Percentiles rank a stretch among this genome's conserved stretches.
These are phyloP conservation scores for Acrobasis consociella DNA, from an alignment of 2,888 invertebrate species.

Conservation along the genomic window DNA sequence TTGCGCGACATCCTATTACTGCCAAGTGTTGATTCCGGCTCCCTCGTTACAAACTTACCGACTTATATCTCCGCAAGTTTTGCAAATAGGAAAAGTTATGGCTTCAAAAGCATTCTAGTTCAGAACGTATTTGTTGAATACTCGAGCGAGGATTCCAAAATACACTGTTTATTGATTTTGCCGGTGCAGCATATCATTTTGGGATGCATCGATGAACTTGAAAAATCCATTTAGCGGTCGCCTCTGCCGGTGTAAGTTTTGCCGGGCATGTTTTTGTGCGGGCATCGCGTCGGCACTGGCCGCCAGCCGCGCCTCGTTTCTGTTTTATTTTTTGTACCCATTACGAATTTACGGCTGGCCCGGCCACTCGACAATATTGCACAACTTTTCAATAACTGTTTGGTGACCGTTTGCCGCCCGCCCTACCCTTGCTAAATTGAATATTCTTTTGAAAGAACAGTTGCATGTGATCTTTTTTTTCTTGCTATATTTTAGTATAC, in stretches of 20 bases:
- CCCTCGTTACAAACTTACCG: slow-evolving; percentile 51
- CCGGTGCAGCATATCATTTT: slow-evolving; percentile 29
- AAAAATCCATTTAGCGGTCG: slow-evolving; percentile 67
- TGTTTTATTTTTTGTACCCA: slow-evolving; percentile 79
- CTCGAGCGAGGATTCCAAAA: slow-evolving; percentile 6
- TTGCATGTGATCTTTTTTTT: neutral
- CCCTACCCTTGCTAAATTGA: slow-evolving; percentile 70
- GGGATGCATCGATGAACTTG: slow-evolving; percentile 53
- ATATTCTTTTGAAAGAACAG: slow-evolving; percentile 51
- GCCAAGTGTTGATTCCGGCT: slow-evolving; percentile 62
- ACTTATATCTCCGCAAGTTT: slow-evolving; percentile 30
- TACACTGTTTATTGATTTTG: slow-evolving; percentile 20
- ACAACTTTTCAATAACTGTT: slow-evolving; percentile 82
- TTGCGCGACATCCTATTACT: slow-evolving; percentile 77
- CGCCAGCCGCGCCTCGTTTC: slow-evolving; percentile 40
- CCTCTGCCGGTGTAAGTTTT: slow-evolving; percentile 59
- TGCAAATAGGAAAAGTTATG: slow-evolving; percentile 23
- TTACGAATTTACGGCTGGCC: slow-evolving; percentile 79
- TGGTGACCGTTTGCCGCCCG: slow-evolving; percentile 56
- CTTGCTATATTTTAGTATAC: too few species aligned
- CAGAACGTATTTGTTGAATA: slow-evolving; percentile 18
- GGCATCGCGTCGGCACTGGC: slow-evolving; percentile 52
- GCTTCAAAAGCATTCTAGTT: slow-evolving; percentile 18
- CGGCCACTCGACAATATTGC: slow-evolving; percentile 80
- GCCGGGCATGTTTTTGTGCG: slow-evolving; percentile 71